phyloP scores from a whole-genome alignment of 1,140 invertebrate genomes.

The Dendroctonus ponderosae region DNA sequence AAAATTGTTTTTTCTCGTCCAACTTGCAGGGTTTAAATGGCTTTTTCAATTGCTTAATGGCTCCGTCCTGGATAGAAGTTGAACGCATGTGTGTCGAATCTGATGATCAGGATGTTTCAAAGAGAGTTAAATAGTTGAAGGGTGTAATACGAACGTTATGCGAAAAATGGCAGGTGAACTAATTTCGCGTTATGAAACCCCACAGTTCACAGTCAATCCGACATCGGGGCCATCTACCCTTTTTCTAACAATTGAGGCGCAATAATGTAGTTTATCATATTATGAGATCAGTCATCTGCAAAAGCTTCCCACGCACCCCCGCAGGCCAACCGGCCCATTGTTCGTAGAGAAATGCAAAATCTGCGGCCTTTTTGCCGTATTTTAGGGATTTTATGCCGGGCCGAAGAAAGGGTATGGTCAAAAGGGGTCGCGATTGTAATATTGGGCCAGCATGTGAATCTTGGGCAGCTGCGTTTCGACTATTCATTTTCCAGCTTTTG shows the following conservation, averaged over 20 bases:
- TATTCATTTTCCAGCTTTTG: conserved; percentile 3
- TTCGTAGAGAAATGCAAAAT: not conserved
- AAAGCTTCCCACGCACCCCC: conserved; percentile 3
- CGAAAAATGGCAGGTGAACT: too few species aligned
- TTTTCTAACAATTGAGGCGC: conserved; percentile 2
- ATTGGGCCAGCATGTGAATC: not conserved
- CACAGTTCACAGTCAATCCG: not conserved
- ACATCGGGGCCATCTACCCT: conserved; percentile 4
- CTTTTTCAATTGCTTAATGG: too few species aligned
- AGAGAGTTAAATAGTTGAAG: too few species aligned
- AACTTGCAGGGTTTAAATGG: too few species aligned
- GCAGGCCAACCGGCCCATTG: not conserved
- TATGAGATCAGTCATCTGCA: conserved; percentile 16
- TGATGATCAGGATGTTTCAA: too few species aligned
- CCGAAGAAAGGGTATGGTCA: not conserved
- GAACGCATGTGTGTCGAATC: too few species aligned
- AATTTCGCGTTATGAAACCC: too few species aligned
- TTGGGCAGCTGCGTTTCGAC: conserved; percentile 1
- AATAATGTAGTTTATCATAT: conserved; percentile 12
- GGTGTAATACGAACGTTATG: too few species aligned
- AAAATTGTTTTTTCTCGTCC: too few species aligned
- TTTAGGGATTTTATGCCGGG: conserved; percentile 7
- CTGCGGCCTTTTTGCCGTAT: conserved; percentile 7
- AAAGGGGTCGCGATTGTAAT: conserved; percentile 7
- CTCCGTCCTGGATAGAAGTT: too few species aligned